These are phyloP conservation scores for Aurelia sp. DNA, from an alignment of 30 jellyfish, hydroid and myxozoan species.

Conservation along the genomic window DNA sequence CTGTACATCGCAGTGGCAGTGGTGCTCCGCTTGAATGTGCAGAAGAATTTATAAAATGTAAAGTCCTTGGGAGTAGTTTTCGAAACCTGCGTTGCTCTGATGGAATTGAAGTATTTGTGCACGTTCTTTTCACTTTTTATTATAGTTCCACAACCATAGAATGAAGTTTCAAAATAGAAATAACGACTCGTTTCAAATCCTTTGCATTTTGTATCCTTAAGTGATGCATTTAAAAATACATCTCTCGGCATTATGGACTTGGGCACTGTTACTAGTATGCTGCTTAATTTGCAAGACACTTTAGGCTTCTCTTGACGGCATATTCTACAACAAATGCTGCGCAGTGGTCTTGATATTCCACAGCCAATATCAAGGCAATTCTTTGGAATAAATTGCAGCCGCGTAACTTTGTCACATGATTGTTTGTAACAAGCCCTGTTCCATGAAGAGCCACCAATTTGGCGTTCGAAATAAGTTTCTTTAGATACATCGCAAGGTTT, in stretches of 20 bases:
- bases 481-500: not conserved
- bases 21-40: constrained; percentile 11
- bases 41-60: not conserved
- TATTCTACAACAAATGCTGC: constrained; percentile 23
- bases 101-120: constrained; percentile 8
- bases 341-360: constrained; percentile 32
- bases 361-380: constrained; percentile 60
- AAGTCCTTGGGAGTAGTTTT: not conserved
- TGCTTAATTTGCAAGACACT: constrained; percentile 21
- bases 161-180: constrained; percentile 21
- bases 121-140: not conserved
- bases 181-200: constrained; percentile 25
- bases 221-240: constrained; percentile 25
- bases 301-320: constrained; percentile 42
- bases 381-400: not conserved
- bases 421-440: constrained; percentile 14
- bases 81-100: not conserved
- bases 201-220: constrained; percentile 17
- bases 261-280: constrained; percentile 42
- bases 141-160: constrained; percentile 41
- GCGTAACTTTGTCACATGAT: not conserved
- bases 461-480: constrained; percentile 1
- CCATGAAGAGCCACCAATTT: not conserved
- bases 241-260: constrained; percentile 55
- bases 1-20: constrained; percentile 15